A percentile compares a stretch with the other conserved stretches of the same genome.
phyloP scores from a whole-genome alignment of 1,140 invertebrate species.

The Drosophila paulistorum region DNA sequence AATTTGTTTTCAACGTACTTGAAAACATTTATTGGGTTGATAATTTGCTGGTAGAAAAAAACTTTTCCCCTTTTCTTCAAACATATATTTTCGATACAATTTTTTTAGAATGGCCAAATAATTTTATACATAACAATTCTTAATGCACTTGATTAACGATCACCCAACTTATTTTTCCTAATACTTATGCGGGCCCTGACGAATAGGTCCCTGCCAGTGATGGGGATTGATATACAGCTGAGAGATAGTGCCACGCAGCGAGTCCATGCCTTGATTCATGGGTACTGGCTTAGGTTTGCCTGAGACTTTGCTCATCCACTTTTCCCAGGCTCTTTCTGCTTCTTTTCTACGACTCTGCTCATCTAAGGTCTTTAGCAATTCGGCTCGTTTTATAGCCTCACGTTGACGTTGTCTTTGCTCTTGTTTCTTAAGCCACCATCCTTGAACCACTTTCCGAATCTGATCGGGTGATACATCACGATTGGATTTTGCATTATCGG shows the following conservation, averaged over 20 bases:
- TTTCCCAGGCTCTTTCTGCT: slow-evolving; percentile 44
- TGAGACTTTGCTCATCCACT: slow-evolving; percentile 53
- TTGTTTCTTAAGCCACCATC: slow-evolving; percentile 55
- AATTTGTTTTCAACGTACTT: too few relatives aligned
- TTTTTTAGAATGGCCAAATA: slow-evolving; percentile 3
- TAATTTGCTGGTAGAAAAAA: too few relatives aligned
- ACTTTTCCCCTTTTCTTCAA: too few relatives aligned
- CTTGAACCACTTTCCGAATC: slow-evolving; percentile 48
- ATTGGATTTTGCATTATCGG: not conserved
- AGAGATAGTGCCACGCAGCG: slow-evolving; percentile 60
- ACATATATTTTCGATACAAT: not conserved
- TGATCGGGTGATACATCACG: slow-evolving; percentile 43
- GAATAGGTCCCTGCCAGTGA: slow-evolving; percentile 33
- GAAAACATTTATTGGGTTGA: too few relatives aligned
- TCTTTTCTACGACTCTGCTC: slow-evolving; percentile 36
- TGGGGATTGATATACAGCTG: slow-evolving; percentile 57
- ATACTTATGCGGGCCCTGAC: not conserved
- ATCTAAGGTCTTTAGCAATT: slow-evolving; percentile 19
- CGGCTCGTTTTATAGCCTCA: slow-evolving; percentile 16
- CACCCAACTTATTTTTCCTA: not conserved
- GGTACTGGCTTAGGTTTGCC: slow-evolving; percentile 70
- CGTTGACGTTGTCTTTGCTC: slow-evolving; percentile 36
- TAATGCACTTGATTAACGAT: slow-evolving; percentile 1
- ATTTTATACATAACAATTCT: slow-evolving; percentile 6
- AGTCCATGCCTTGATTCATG: slow-evolving; percentile 63